Evolutionary conservation across 35 echinoderm and acorn worm species (phyloP), one percentile per base, ranked within the genome.

Genomic region (Diadema setosum): DNA sequence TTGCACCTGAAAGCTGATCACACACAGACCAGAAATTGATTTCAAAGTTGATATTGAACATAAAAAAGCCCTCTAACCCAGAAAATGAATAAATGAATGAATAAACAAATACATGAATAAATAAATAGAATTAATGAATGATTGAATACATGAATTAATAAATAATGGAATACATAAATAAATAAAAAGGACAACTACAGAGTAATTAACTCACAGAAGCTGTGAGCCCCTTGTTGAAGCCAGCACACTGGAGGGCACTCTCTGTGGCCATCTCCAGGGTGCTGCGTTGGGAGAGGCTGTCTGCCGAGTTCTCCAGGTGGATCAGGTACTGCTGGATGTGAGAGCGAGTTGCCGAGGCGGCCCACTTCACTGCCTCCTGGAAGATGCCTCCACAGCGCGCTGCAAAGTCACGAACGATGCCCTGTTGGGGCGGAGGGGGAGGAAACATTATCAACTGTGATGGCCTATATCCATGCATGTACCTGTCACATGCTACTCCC

Each of bases 371-470:
- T 0, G 91, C 92, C 59, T 98, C 95, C 44, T 94, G 91, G 60
- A 98, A 98, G 49, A 98, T 98, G 3, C 92, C 95, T 23, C 92
- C 95, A 58, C 95, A 98, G 18, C 95, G 84, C 39, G 95, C 91
- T 9, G 91, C 84, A 85, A 98, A 98, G 58, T 98, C 95, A 42
- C 73, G 82, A 31, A 98, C 40, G 30, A 98, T 94, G 50, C 84
- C 88, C 91, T 96, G 83, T 18, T 11, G 7, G 44, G 37, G 7
- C 41, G n/a, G 21, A 76, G 24, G 40, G 37, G 15, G 17, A 37
- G 23, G n/a, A n/a, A n/a, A n/a, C n/a, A n/a, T n/a, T n/a, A n/a
- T n/a, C n/a, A n/a, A n/a, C n/a, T n/a, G n/a, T n/a, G n/a, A n/a
- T n/a, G n/a, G n/a, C n/a, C n/a, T n/a, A n/a, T n/a, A n/a, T n/a